Evolutionary conservation across 2,888 invertebrate genomes (phyloP), one percentile per base, ranked within the genome.

Genomic region (Agriopis aurantiaria): DNA sequence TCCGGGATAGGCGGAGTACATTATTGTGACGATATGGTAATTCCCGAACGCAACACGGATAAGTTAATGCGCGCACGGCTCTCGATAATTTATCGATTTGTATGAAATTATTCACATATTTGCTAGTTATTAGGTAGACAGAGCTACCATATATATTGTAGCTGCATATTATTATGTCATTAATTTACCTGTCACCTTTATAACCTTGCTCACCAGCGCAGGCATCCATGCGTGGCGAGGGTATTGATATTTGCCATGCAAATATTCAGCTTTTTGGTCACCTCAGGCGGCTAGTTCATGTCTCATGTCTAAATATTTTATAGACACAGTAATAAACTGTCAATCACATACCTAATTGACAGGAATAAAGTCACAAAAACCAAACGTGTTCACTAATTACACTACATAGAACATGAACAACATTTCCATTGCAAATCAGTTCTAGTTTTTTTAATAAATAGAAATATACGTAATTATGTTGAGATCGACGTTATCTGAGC

Each of bases 401-500:
- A 45, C 33, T 48, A 49, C n/a, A 49, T 49, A 59, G 11, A 41
- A 56, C 41, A 56, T 41, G 41, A 57, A 48, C 33, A 52, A 52
- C 58, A 65, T 67, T 62, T 52, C 57, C 57, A 68, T 52, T 63
- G 56, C 52, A 62, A 63, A 68, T 62, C 33, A 49, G 12, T n/a
- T 45, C 17, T 23, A 58, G 45, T 58, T 41, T 43, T 45, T 9
- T 11, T n/a, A 7, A 68, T 59, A 40, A 33, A 61, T 43, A 62
- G 61, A 57, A 57, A 65, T 57, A 43, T 14, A 59, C 33, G 40
- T 7, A 41, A 8, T 14, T 41, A 61, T n/a, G 3, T 12, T 46
- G 9, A n/a, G n/a, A 8, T 14, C 33, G 64, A 56, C 56, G 56
- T 65, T 65, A 69, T 69, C 69, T 14, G 1, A 12, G 23, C 59